Base-by-base conservation (phyloP, 2,888 invertebrate species). In the Dorcus hopei region DNA sequence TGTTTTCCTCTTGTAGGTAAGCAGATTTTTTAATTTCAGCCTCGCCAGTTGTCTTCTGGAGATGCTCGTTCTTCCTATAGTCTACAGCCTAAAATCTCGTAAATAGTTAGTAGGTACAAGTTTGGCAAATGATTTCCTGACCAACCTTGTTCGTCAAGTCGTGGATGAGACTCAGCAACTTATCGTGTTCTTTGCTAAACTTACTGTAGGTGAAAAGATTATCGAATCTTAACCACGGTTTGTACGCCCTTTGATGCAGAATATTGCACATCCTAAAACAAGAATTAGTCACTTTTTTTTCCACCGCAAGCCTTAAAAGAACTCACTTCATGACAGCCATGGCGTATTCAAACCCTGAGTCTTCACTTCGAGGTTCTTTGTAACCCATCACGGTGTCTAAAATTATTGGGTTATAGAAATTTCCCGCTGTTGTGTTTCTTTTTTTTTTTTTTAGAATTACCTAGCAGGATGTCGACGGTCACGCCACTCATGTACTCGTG, bases 41-140 rank as follows among this genome's bases (percentile, higher is more conserved):
- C 2, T 51, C 33, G 0, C 47, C 58, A 23, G 38, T 33, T 11
- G 45, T 59, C 49, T 87, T 89, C 64, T 83, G 80, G 69, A 83
- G 81, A 75, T 85, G 89, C 62, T 90, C 89, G 64, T 87, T 87
- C 81, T 89, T 91, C 82, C 90, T 91, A 76, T 83, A 85, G 70
- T 83, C 84, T 61, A 91, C 87, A 9, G 85, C 85, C 84, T 85
- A 53, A n/a, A 55, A 50, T 38, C 43, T 6, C 26, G 6, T 33
- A 4, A 33, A 7, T 33, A 33, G 26, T 33, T 33, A 33, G 26
- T 14, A 14, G 14, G 14, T 6, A 33, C 26, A 33, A 33, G 7
- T 6, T 33, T 33, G 7, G 26, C 6, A 33, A 33, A 4, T 33
- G 0, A 33, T 33, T 33, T 33, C 3, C 26, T 19, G 19, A 16